Evolutionary conservation across 2,888 invertebrate species (phyloP).

Genomic region (Cataglyphis cursor): DNA sequence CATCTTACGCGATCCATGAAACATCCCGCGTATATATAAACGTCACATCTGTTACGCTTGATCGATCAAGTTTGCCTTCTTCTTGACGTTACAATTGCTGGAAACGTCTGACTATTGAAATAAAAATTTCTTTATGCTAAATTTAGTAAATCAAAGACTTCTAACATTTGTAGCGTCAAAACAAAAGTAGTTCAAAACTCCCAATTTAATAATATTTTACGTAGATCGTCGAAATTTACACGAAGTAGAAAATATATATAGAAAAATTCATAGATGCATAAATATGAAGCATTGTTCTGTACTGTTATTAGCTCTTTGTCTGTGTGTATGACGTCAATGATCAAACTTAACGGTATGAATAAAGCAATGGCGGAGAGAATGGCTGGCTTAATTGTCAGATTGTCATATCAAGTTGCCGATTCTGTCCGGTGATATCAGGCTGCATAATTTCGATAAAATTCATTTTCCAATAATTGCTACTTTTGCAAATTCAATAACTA

Average conservation of each 20-base stretch:
- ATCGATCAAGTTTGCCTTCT: slow-evolving; percentile 16
- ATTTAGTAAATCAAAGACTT: neutral
- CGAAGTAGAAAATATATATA: neutral
- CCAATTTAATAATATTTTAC: neutral
- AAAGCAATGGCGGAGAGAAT: slow-evolving; percentile 31
- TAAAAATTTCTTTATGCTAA: neutral
- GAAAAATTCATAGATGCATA: slow-evolving; percentile 2
- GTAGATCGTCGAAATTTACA: neutral
- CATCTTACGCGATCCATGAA: slow-evolving; percentile 7
- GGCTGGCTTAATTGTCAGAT: slow-evolving; percentile 46
- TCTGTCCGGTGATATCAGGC: slow-evolving; percentile 1
- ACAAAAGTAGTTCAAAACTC: neutral
- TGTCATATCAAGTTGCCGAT: slow-evolving; percentile 21
- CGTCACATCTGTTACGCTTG: neutral
- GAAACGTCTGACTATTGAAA: neutral
- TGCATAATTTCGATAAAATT: slow-evolving; percentile 51
- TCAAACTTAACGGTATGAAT: slow-evolving; percentile 29
- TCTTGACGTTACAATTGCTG: slow-evolving; percentile 7
- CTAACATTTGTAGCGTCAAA: neutral
- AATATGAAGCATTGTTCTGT: neutral
- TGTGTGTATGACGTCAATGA: neutral
- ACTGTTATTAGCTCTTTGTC: neutral
- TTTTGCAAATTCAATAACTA: slow-evolving; percentile 25
- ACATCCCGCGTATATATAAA: neutral
- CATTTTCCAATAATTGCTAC: slow-evolving; percentile 56